A percentile compares a stretch with the other conserved stretches of the same genome.
These are phyloP conservation scores for Lytechinus pictus DNA, from an alignment of 35 echinoderm and acorn worm species.

Conservation along the genomic window DNA sequence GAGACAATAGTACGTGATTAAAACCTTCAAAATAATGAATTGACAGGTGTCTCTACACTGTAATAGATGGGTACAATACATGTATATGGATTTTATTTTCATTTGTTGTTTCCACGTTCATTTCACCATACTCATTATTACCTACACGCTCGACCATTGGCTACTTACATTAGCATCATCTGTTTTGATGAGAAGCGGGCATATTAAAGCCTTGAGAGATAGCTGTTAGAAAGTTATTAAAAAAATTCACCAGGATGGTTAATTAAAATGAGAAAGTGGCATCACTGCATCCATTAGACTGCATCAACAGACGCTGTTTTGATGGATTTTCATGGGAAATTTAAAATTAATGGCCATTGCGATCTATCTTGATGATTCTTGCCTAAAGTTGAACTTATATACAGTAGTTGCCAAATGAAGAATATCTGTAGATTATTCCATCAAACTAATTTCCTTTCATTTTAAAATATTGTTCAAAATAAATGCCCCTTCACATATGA, in stretches of 20 bases:
- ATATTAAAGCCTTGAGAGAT: constrained; percentile 7
- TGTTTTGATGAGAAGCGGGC: neutral
- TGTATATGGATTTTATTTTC: neutral
- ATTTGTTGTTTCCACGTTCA: neutral
- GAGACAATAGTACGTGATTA: too few relatives aligned
- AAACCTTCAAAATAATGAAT: neutral
- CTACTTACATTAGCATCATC: constrained; percentile 3
- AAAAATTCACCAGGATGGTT: neutral
- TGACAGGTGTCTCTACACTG: neutral
- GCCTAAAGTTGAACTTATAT: neutral
- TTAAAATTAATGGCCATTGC: neutral
- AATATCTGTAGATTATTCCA: neutral
- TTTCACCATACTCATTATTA: neutral
- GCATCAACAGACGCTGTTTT: neutral
- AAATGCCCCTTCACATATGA: neutral
- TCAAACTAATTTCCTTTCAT: neutral
- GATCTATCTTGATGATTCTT: neutral
- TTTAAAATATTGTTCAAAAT: neutral
- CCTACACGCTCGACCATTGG: neutral
- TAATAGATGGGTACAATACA: too few relatives aligned
- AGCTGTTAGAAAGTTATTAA: constrained; percentile 20
- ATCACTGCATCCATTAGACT: neutral
- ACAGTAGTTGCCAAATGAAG: neutral
- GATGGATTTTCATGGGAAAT: neutral
- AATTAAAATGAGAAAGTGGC: neutral